phyloP scores from a whole-genome alignment of 1,140 invertebrate species.

The Kradibia gibbosae region DNA sequence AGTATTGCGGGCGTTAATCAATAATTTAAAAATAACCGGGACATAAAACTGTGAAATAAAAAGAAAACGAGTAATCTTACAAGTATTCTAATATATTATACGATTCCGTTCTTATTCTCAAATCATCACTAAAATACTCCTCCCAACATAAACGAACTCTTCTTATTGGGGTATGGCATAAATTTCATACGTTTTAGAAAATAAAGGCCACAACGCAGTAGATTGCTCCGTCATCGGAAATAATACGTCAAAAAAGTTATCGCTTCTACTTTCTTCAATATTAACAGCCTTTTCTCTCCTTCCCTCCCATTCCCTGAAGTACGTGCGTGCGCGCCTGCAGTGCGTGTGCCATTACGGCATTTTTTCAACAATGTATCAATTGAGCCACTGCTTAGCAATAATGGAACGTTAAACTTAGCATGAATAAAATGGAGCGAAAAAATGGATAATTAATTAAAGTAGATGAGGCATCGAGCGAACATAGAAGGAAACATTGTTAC shows the following conservation, averaged over 20 bases:
- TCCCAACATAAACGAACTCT: background rate
- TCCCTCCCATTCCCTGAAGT: background rate
- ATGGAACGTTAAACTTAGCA: background rate
- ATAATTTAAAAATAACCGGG: background rate
- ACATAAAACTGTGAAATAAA: background rate
- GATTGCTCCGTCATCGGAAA: constrained; percentile 46
- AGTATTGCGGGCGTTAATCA: background rate
- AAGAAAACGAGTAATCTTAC: background rate
- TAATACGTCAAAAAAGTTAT: constrained; percentile 49
- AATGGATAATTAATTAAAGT: constrained; percentile 36
- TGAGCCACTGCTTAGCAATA: too few relatives aligned
- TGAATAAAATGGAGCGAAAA: constrained; percentile 13
- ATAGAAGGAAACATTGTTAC: background rate
- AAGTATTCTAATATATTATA: constrained; percentile 10
- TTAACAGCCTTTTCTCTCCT: constrained; percentile 6
- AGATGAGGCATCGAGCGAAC: background rate
- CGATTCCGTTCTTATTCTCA: background rate
- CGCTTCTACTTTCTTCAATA: constrained; percentile 8
- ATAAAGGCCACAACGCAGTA: constrained; percentile 38
- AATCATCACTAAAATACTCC: constrained; percentile 4
- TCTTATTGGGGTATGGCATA: background rate
- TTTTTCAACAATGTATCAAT: too few relatives aligned
- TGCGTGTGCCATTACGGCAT: constrained; percentile 8
- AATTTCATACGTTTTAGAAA: constrained; percentile 37
- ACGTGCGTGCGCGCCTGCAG: too few relatives aligned